Evolutionary conservation across 1,140 invertebrate species (phyloP).

Genomic region (Drosophila parvula): DNA sequence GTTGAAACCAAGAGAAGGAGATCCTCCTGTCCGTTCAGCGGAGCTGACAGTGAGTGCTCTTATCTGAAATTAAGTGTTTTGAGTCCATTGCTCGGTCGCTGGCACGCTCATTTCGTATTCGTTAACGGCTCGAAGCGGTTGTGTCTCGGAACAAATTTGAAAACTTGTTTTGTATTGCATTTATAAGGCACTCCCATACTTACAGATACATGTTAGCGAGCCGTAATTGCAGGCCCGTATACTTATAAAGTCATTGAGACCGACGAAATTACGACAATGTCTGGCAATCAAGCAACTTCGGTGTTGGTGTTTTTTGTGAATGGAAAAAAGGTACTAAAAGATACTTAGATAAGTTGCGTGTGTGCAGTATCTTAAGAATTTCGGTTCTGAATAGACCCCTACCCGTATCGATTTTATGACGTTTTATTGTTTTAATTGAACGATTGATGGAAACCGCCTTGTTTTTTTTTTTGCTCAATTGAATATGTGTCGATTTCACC

Average conservation of each 20-base stretch:
- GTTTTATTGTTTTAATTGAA: slow-evolving; percentile 20
- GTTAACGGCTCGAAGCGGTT: slow-evolving; percentile 61
- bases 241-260: slow-evolving; percentile 27
- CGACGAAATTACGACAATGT: slow-evolving; percentile 48
- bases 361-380: background rate
- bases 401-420: slow-evolving; percentile 22
- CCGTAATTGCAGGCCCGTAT: slow-evolving; percentile 19
- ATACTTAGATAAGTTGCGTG: slow-evolving; percentile 33
- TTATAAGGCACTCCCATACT: slow-evolving; percentile 1
- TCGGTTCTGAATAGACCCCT: background rate
- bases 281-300: slow-evolving; percentile 46
- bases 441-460: slow-evolving; percentile 2
- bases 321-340: slow-evolving; percentile 84
- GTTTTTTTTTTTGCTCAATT: slow-evolving; percentile 33
- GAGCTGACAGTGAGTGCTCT: slow-evolving; percentile 7
- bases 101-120: slow-evolving; percentile 62
- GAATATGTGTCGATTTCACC: slow-evolving; percentile 20
- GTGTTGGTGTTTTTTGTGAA: slow-evolving; percentile 85
- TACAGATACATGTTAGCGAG: slow-evolving; percentile 30
- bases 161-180: slow-evolving; percentile 40
- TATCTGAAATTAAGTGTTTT: slow-evolving; percentile 38
- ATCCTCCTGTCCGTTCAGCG: slow-evolving; percentile 30
- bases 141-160: slow-evolving; percentile 44
- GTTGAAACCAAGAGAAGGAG: background rate
- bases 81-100: slow-evolving; percentile 27